Percentiles rank a stretch among this genome's conserved stretches.
Conservation (phyloP, 1,140 invertebrate species). For the Drosophila azteca region DNA sequence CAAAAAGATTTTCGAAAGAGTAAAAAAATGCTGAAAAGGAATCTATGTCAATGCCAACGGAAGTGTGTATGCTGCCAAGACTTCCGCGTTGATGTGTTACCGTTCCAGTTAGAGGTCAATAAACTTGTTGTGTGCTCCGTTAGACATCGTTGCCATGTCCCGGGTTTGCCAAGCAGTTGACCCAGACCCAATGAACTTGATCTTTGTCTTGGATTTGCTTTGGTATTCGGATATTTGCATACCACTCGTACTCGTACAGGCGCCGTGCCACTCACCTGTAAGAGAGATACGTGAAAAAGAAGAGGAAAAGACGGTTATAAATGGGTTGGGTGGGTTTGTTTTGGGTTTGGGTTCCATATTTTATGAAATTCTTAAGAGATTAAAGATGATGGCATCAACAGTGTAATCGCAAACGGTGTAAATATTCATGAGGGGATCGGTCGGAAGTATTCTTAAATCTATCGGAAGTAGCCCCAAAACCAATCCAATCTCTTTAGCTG, state of each 20-base stretch:
- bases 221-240: constrained; percentile 25
- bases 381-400: not conserved
- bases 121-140: constrained; percentile 70
- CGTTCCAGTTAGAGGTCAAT: constrained; percentile 77
- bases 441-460: constrained; percentile 13
- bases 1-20: not conserved
- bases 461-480: constrained; percentile 18
- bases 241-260: not conserved
- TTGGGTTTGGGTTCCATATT: constrained; percentile 1
- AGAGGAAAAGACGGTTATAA: constrained; percentile 18
- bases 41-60: constrained; percentile 75
- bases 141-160: constrained; percentile 43
- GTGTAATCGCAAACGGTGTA: not conserved
- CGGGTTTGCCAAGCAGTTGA: constrained; percentile 40
- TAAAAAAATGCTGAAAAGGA: constrained; percentile 1
- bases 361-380: constrained; percentile 12
- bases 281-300: constrained; percentile 17
- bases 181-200: constrained; percentile 79
- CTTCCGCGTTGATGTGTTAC: constrained; percentile 50
- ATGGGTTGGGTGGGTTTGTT: not conserved
- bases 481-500: not conserved
- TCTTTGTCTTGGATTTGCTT: constrained; percentile 27
- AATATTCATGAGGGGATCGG: constrained; percentile 15
- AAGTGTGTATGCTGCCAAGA: constrained; percentile 53
- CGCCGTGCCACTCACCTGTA: constrained; percentile 51